phyloP scores from a whole-genome alignment of 2,797 vertebrate species.

The Falco concolor region DNA sequence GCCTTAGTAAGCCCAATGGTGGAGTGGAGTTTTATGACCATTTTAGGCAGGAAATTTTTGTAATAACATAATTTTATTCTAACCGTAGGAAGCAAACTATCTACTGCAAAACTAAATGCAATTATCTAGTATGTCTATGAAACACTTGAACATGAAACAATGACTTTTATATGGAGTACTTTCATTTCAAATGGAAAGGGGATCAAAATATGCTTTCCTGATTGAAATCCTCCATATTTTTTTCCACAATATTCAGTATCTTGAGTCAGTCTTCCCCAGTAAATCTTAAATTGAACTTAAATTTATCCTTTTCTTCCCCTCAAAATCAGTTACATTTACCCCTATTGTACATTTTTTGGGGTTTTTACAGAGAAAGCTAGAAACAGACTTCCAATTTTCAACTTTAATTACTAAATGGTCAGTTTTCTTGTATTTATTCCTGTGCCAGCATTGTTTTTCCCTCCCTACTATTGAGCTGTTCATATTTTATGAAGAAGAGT shows the following conservation, averaged over 20 bases:
- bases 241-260: fast-evolving
- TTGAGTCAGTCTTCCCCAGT: background rate
- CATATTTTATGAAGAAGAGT: background rate
- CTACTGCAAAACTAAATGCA: background rate
- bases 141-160: background rate
- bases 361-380: background rate
- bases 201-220: background rate
- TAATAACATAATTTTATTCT: background rate
- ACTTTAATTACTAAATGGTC: background rate
- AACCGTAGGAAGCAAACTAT: background rate
- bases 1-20: background rate
- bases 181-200: background rate
- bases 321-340: background rate
- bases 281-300: background rate
- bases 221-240: background rate
- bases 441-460: slow-evolving; percentile 14
- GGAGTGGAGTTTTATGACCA: background rate
- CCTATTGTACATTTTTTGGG: background rate
- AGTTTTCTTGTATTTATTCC: slow-evolving; percentile 5
- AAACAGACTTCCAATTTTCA: background rate
- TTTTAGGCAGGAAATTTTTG: background rate
- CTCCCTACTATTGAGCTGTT: background rate
- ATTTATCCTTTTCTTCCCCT: fast-evolving
- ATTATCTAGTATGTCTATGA: background rate
- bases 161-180: background rate